Evolutionary conservation across 30 jellyfish, hydroid and myxozoan species (phyloP).

Genomic region (Phacellophora camtschatica): DNA sequence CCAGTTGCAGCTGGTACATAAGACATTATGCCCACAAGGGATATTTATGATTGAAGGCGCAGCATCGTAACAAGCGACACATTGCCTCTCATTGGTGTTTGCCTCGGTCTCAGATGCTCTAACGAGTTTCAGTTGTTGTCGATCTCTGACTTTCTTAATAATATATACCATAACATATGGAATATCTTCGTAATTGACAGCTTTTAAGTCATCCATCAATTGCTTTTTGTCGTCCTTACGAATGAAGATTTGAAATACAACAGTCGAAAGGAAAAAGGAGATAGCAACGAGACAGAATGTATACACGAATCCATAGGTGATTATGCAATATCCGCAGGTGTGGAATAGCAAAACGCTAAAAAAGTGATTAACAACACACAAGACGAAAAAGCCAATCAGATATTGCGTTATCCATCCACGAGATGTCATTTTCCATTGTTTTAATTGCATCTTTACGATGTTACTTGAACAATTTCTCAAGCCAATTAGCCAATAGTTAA

Average conservation of each 20-base stretch:
- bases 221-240: conserved; percentile 29
- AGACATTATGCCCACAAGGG: conserved; percentile 63
- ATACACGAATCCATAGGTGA: conserved; percentile 29
- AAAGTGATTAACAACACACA: conserved; percentile 41
- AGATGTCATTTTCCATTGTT: not conserved
- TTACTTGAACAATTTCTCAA: too few relatives aligned
- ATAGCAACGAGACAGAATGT: conserved; percentile 11
- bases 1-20: conserved; percentile 64
- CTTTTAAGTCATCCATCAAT: conserved; percentile 22
- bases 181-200: conserved; percentile 29
- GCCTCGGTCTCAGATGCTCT: not conserved
- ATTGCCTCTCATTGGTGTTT: not conserved
- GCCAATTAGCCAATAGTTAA: too few relatives aligned
- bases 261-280: conserved; percentile 36
- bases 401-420: conserved; percentile 1
- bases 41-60: conserved; percentile 30
- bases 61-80: conserved; percentile 64
- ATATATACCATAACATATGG: conserved; percentile 52
- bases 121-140: not conserved
- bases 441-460: conserved; percentile 3
- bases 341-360: conserved; percentile 32
- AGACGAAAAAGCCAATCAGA: not conserved
- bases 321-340: conserved; percentile 53
- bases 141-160: conserved; percentile 20
- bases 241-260: not conserved